phyloP scores from a whole-genome alignment of 2,113 vertebrate genomes.

The Tachysurus vachellii region DNA sequence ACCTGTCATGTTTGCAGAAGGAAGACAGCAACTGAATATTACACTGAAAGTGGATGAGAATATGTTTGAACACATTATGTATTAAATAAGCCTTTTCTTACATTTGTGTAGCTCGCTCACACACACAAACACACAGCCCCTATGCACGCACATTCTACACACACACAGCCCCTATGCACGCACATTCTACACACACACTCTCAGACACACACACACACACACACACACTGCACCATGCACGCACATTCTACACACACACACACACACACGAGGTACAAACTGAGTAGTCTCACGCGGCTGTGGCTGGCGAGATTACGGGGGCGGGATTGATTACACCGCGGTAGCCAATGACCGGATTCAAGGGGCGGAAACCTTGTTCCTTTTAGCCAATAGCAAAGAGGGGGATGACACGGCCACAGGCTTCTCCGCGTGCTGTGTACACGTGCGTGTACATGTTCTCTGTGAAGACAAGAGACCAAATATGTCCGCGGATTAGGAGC shows the following conservation, averaged over 20 bases:
- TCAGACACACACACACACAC: not conserved
- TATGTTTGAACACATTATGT: not conserved
- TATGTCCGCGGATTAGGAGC: not conserved
- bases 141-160: constrained; percentile 13
- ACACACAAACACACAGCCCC: not conserved
- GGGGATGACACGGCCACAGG: constrained; percentile 56
- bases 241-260: constrained; percentile 8
- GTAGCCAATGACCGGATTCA: constrained; percentile 61
- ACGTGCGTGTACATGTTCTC: constrained; percentile 66
- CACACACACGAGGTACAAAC: not conserved
- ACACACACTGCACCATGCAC: not conserved
- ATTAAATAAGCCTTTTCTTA: not conserved
- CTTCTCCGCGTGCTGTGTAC: constrained; percentile 69
- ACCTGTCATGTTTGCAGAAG: constrained; percentile 7
- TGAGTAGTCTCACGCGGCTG: constrained; percentile 73
- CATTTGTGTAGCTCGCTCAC: not conserved
- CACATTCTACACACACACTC: not conserved
- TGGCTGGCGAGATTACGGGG: constrained; percentile 69
- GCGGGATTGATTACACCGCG: constrained; percentile 65
- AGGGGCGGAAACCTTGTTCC: constrained; percentile 56
- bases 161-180: too few relatives aligned
- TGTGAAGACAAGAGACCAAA: not conserved
- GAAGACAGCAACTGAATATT: constrained; percentile 69
- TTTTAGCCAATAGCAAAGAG: constrained; percentile 59
- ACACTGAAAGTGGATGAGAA: constrained; percentile 56